Evolutionary conservation across 2,888 invertebrate species (phyloP), one percentile per base, ranked within the genome.

Genomic region (Amphipoea lucens): DNA sequence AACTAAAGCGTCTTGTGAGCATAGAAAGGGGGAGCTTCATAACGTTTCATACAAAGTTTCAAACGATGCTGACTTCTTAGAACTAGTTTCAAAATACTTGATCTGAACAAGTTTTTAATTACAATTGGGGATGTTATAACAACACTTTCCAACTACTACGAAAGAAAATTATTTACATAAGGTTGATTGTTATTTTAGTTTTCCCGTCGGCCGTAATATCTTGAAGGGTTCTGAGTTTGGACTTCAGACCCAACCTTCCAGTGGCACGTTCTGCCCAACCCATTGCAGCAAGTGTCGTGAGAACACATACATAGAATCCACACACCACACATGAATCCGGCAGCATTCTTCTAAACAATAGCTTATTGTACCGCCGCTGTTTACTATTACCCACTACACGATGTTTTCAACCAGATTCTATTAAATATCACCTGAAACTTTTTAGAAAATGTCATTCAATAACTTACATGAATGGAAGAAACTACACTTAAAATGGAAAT

Each of bases 271-370:
- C 85, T 85, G 76, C 69, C 42, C 14, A 42, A 11, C 54, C 74
- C 42, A 77, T 65, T 77, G 88, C 68, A 81, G 40, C 78, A 63
- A 75, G 40, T 67, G 79, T 78, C 85, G 87, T 88, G 83, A 88
- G 83, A 86, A 81, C 81, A 78, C 78, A 72, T 79, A 89, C 80
- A 80, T 81, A 81, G 85, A 81, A 83, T 75, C 86, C 75, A 67
- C 65, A 51, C 86, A 63, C 68, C 65, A 51, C 86, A 63, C 68
- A 78, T 76, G 74, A 78, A 86, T 88, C 83, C 74, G 75, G 83
- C 86, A 88, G 81, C 90, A 90, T 90, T 90, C 89, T 88, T 88
- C 73, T 67, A 74, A 81, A 90, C 91, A 90, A 90, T 91, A 77
- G 89, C 45, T 74, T 83, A 91, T 90, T 91, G 91, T 91, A 76